Evolutionary conservation across 2,113 vertebrate species (phyloP).

Genomic region (Globicephala melas): DNA sequence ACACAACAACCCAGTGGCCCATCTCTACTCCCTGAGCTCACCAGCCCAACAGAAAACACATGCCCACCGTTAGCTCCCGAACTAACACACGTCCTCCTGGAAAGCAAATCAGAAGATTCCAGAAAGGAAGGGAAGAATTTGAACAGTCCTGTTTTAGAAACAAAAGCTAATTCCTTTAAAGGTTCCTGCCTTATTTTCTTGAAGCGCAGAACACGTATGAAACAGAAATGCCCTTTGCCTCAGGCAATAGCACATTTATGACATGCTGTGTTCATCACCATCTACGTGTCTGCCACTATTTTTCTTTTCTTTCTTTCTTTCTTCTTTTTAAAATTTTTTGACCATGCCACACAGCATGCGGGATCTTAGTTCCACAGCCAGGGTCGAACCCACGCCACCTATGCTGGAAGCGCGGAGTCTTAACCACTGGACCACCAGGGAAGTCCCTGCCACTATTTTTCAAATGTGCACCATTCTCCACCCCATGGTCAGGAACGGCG

Average conservation of each 20-base stretch:
- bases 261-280: background rate
- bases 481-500: background rate
- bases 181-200: background rate
- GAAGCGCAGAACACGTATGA: background rate
- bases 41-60: background rate
- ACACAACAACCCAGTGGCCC: background rate
- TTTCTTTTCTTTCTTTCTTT: background rate
- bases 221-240: background rate
- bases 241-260: background rate
- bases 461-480: background rate
- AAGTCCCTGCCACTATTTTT: background rate
- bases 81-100: background rate
- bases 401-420: accelerated
- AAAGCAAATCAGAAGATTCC: background rate
- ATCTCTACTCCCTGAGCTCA: background rate
- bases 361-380: too few relatives aligned
- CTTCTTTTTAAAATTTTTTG: too few relatives aligned
- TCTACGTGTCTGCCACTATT: background rate
- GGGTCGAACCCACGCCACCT: too few relatives aligned
- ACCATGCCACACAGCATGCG: too few relatives aligned
- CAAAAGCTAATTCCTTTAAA: background rate
- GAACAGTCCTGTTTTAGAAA: background rate
- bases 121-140: background rate
- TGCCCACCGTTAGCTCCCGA: background rate
- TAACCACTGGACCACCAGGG: too few relatives aligned